phyloP scores from a whole-genome alignment of 1,140 invertebrate species.

The Pinna nobilis region DNA sequence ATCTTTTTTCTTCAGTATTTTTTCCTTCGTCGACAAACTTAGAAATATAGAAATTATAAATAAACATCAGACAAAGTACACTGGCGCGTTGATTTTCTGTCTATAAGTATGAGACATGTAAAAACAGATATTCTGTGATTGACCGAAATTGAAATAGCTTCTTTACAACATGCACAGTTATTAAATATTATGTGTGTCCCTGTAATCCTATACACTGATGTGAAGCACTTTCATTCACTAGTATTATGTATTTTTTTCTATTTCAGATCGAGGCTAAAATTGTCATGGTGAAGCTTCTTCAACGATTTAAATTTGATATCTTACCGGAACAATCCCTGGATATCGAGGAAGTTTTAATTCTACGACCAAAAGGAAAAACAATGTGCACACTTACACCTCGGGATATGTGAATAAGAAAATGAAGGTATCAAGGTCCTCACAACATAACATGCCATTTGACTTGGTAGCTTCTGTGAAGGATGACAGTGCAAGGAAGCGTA shows the following conservation, averaged over 20 bases:
- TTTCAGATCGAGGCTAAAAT: constrained; percentile 27
- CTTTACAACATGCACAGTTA: not conserved
- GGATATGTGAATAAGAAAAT: not conserved
- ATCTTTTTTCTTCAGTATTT: too few species aligned
- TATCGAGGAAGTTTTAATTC: constrained; percentile 15
- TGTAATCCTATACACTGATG: not conserved
- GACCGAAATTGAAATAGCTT: not conserved
- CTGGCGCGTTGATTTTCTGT: too few species aligned
- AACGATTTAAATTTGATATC: constrained; percentile 26
- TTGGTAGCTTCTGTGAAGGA: too few species aligned
- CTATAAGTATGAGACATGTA: too few species aligned
- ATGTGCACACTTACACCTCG: constrained; percentile 11
- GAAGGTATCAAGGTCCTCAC: too few species aligned
- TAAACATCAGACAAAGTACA: too few species aligned
- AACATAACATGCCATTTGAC: too few species aligned
- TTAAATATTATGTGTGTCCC: not conserved
- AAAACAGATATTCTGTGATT: not conserved
- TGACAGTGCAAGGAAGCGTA: too few species aligned
- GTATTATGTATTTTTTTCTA: constrained; percentile 1
- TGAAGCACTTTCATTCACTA: not conserved
- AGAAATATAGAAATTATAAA: too few species aligned
- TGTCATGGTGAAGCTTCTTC: constrained; percentile 23
- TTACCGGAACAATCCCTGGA: constrained; percentile 19
- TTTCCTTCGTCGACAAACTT: too few species aligned
- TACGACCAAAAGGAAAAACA: constrained; percentile 21